These are phyloP conservation scores for Baronia brevicornis DNA, from an alignment of 2,888 invertebrate species.

Conservation along the genomic window DNA sequence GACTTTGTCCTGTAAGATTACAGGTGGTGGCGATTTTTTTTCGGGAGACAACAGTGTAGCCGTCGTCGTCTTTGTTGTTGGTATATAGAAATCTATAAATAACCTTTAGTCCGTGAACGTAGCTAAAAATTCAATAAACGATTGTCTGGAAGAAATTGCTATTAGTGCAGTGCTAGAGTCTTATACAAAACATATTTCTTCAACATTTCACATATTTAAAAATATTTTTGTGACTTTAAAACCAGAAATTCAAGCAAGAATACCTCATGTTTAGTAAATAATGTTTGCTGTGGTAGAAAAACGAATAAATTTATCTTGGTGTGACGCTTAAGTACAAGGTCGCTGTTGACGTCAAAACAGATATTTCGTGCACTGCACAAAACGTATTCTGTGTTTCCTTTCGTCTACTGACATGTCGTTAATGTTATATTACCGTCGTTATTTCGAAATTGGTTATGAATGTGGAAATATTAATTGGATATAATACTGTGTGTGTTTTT, in stretches of 20 bases:
- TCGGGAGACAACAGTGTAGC: no score
- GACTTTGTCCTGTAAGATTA: no score
- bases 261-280: slow-evolving; percentile 5
- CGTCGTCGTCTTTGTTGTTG: no score
- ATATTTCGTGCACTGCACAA: slow-evolving; percentile 27
- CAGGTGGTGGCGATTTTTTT: no score
- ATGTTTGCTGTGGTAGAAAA: slow-evolving; percentile 10
- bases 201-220: no score
- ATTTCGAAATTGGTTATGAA: slow-evolving; percentile 1
- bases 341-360: slow-evolving; percentile 42
- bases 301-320: slow-evolving; percentile 22
- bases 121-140: no score
- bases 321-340: slow-evolving; percentile 44
- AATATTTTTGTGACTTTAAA: no score
- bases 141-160: no score
- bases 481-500: not conserved
- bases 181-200: no score
- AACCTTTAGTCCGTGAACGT: no score
- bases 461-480: not conserved
- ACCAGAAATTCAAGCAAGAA: not conserved
- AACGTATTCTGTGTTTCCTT: slow-evolving; percentile 15
- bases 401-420: slow-evolving; percentile 18
- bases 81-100: no score
- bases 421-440: slow-evolving; percentile 9
- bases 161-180: no score